Conservation (phyloP, 2,888 invertebrate genomes). For the Agelastica alni region DNA sequence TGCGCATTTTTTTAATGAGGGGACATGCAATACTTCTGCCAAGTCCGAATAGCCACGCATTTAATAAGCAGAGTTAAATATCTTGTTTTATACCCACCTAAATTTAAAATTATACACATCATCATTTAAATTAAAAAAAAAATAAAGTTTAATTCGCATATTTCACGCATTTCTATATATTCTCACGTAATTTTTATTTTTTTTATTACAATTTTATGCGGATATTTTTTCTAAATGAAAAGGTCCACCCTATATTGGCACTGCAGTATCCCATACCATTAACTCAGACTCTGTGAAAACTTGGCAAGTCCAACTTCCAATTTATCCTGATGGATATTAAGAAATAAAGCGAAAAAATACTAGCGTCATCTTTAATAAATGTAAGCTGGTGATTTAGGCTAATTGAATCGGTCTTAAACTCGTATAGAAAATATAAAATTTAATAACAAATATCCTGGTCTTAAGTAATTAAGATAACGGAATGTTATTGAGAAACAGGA, state of each 20-base stretch:
- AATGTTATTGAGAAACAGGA: not conserved
- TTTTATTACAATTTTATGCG: too few species aligned
- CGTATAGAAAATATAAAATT: too few species aligned
- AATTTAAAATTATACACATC: too few species aligned
- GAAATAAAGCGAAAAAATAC: slow-evolving; percentile 12
- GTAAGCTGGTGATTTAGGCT: slow-evolving; percentile 8
- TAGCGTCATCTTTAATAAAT: slow-evolving; percentile 10
- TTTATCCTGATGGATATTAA: slow-evolving; percentile 16
- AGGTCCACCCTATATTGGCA: slow-evolving; percentile 5
- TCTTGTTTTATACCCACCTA: too few species aligned
- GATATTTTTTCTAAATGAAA: too few species aligned
- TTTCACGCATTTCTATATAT: too few species aligned
- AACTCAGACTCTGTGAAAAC: slow-evolving; percentile 2
- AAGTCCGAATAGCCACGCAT: too few species aligned
- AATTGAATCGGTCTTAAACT: slow-evolving; percentile 7
- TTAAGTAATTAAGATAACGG: not conserved
- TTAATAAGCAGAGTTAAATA: too few species aligned
- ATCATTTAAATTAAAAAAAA: too few species aligned
- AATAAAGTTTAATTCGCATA: too few species aligned
- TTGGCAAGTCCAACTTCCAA: slow-evolving; percentile 15
- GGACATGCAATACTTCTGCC: not conserved
- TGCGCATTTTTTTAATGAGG: not conserved
- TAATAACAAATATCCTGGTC: not conserved
- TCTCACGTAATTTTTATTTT: too few species aligned
- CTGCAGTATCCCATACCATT: slow-evolving; percentile 7